A percentile compares a stretch with the other conserved stretches of the same genome.
phyloP scores from a whole-genome alignment of 2,888 invertebrate species.

The Limenitis camilla region DNA sequence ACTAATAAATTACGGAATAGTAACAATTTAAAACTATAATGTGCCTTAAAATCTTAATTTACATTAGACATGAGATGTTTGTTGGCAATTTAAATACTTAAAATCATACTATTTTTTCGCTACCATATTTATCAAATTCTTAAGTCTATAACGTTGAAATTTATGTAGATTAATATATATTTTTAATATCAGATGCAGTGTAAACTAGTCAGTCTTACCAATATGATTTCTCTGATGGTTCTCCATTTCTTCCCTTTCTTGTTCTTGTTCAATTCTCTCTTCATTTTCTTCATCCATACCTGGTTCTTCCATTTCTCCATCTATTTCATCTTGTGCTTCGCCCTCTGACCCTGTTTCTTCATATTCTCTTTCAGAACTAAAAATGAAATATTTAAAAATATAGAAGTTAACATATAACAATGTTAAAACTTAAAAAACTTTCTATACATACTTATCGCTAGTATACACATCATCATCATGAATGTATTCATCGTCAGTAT shows the following conservation, averaged over 20 bases:
- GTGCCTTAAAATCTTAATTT: too few relatives aligned
- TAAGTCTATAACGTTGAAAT: too few relatives aligned
- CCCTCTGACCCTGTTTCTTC: conserved; percentile 82
- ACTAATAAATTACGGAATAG: too few relatives aligned
- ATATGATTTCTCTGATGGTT: conserved; percentile 63
- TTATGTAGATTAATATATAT: too few relatives aligned
- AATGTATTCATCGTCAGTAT: conserved; percentile 79
- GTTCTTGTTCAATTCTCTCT: conserved; percentile 57
- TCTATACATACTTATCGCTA: conserved; percentile 74
- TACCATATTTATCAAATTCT: too few relatives aligned
- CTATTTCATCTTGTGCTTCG: conserved; percentile 79
- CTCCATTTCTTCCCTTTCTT: conserved; percentile 55
- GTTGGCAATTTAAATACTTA: too few relatives aligned
- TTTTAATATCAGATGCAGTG: too few relatives aligned
- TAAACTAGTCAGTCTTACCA: conserved; percentile 38
- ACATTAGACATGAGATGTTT: too few relatives aligned
- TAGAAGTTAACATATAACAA: neutral
- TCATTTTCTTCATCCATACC: conserved; percentile 39
- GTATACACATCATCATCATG: conserved; percentile 80
- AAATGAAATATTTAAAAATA: neutral
- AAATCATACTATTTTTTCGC: too few relatives aligned
- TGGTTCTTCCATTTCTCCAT: conserved; percentile 61
- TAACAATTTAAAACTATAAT: too few relatives aligned
- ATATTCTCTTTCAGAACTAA: conserved; percentile 79
- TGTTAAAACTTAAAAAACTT: too few relatives aligned